phyloP scores from a whole-genome alignment of 2,797 vertebrate genomes.

The Cirrhinus molitorella region DNA sequence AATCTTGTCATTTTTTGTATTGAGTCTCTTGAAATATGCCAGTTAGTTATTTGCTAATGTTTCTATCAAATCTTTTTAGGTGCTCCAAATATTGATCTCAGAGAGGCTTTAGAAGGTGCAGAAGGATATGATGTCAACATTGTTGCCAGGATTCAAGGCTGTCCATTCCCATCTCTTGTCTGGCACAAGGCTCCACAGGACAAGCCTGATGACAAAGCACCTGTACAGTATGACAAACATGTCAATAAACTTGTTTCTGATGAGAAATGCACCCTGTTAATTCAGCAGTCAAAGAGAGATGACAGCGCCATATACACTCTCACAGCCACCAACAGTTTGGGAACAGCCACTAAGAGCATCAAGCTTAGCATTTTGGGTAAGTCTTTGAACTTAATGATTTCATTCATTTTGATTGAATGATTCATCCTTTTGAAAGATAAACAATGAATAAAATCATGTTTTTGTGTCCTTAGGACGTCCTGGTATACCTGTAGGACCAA shows the following conservation, averaged over 20 bases:
- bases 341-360: slow-evolving; percentile 91
- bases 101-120: slow-evolving; percentile 92
- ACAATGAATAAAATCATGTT: background rate
- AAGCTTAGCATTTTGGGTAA: slow-evolving; percentile 91
- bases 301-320: slow-evolving; percentile 93
- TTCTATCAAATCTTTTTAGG: slow-evolving; percentile 73
- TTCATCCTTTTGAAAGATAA: background rate
- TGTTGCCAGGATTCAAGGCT: slow-evolving; percentile 93
- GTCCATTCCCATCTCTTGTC: slow-evolving; percentile 92
- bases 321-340: slow-evolving; percentile 91
- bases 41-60: slow-evolving; percentile 12
- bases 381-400: background rate
- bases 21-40: background rate
- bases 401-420: background rate
- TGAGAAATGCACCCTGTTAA: slow-evolving; percentile 90
- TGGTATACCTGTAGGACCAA: slow-evolving; percentile 89
- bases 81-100: slow-evolving; percentile 90
- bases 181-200: slow-evolving; percentile 90
- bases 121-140: slow-evolving; percentile 92
- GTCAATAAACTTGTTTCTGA: slow-evolving; percentile 92
- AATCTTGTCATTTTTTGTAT: background rate
- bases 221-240: slow-evolving; percentile 90
- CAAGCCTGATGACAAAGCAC: slow-evolving; percentile 89
- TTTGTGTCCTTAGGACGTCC: slow-evolving; percentile 84
- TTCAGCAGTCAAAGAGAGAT: slow-evolving; percentile 90